A percentile compares a stretch with the other conserved stretches of the same genome.
Conservation (phyloP, 2,888 invertebrate species). For the Drosophila cognata region DNA sequence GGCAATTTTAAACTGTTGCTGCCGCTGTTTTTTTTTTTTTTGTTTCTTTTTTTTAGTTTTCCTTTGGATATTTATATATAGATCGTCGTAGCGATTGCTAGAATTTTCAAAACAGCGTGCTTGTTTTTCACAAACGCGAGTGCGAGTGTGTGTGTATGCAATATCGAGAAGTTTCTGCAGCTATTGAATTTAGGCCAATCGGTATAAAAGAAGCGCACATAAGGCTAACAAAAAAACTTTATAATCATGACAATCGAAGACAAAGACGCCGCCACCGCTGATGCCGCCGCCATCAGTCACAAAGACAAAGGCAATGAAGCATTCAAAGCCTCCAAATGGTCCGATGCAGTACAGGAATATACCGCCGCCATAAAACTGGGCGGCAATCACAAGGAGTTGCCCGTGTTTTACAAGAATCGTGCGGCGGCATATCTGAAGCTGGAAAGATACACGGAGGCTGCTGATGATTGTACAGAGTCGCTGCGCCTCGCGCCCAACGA, state of each 20-base stretch:
- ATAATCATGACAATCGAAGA: slow-evolving; percentile 69
- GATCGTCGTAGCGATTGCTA: slow-evolving; percentile 48
- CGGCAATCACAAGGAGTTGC: slow-evolving; percentile 89
- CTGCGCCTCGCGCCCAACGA: slow-evolving; percentile 93
- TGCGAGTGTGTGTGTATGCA: slow-evolving; percentile 39
- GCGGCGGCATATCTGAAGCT: slow-evolving; percentile 96
- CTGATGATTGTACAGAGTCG: slow-evolving; percentile 93
- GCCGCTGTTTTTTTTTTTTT: slow-evolving; percentile 40
- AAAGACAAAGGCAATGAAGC: slow-evolving; percentile 96
- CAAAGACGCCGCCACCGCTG: slow-evolving; percentile 39
- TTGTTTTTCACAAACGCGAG: slow-evolving; percentile 53
- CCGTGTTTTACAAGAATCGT: slow-evolving; percentile 95
- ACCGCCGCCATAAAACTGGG: slow-evolving; percentile 90
- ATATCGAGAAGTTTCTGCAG: slow-evolving; percentile 78
- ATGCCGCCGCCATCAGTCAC: slow-evolving; percentile 87
- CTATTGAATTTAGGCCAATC: slow-evolving; percentile 60
- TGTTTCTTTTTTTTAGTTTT: slow-evolving; percentile 32
- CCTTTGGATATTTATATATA: slow-evolving; percentile 62
- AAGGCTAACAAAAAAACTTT: slow-evolving; percentile 45
- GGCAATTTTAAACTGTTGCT: slow-evolving; percentile 45
- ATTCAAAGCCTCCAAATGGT: slow-evolving; percentile 92
- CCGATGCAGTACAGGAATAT: slow-evolving; percentile 91
- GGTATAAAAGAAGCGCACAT: slow-evolving; percentile 50
- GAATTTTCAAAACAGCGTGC: slow-evolving; percentile 61
- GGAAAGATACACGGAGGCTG: slow-evolving; percentile 90